These are phyloP conservation scores for Sialia sialis DNA, from an alignment of 2,113 vertebrate species.

Conservation along the genomic window DNA sequence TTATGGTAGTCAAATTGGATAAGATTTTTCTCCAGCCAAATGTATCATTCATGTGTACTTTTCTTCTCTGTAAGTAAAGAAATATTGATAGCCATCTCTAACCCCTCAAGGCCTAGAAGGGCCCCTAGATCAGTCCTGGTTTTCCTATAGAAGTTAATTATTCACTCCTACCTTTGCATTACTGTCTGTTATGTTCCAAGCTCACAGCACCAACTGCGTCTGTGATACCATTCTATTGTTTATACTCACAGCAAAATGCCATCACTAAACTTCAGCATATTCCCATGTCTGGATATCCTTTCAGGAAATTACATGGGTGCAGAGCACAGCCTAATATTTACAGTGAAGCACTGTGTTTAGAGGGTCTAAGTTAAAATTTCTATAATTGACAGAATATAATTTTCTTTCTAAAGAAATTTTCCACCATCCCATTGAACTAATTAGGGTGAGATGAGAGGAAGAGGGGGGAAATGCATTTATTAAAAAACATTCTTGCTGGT, in stretches of 20 bases:
- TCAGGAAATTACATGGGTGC: neutral
- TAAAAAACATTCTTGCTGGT: neutral
- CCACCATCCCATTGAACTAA: neutral
- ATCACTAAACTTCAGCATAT: neutral
- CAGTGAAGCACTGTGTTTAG: neutral
- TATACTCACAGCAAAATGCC: neutral
- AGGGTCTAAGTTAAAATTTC: neutral
- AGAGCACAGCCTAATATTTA: neutral
- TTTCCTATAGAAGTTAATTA: constrained; percentile 42
- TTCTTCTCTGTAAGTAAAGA: neutral
- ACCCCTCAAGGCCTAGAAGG: neutral
- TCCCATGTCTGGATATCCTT: neutral
- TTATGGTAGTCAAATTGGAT: neutral
- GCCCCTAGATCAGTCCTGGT: neutral
- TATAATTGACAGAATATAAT: neutral
- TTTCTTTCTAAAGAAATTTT: neutral
- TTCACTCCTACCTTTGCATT: neutral
- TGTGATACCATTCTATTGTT: accelerated
- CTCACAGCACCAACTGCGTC: neutral
- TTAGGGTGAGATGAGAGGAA: neutral
- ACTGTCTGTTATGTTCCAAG: neutral
- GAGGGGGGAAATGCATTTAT: neutral
- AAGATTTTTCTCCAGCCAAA: neutral
- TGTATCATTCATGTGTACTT: neutral
- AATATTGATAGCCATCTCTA: constrained; percentile 5